phyloP scores from a whole-genome alignment of 2,113 vertebrate genomes.

The Tylochromis polylepis region DNA sequence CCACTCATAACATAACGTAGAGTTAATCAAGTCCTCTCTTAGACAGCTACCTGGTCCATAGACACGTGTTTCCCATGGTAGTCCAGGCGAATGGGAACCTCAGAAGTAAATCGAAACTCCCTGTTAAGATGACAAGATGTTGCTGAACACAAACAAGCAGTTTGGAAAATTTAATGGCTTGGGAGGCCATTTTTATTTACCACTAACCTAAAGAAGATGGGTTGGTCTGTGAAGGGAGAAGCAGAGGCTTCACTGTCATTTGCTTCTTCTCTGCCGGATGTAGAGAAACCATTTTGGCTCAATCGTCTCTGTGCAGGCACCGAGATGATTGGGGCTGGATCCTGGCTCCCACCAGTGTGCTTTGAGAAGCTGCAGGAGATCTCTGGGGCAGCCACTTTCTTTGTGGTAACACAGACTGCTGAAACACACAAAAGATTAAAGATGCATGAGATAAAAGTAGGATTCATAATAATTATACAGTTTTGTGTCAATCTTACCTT shows the following conservation, averaged over 20 bases:
- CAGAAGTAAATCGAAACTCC: constrained; percentile 95
- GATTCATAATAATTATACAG: neutral
- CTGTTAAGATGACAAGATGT: constrained; percentile 60
- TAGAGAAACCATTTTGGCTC: constrained; percentile 70
- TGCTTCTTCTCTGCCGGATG: constrained; percentile 48
- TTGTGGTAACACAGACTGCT: constrained; percentile 68
- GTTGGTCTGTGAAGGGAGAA: constrained; percentile 81
- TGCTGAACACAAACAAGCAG: neutral
- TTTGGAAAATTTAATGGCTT: neutral
- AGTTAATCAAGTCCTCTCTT: neutral
- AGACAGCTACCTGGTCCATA: constrained; percentile 73
- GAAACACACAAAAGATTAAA: neutral
- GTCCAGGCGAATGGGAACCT: constrained; percentile 95
- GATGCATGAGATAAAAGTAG: neutral
- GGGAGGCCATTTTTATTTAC: neutral
- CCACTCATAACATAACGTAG: neutral
- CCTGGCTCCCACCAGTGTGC: constrained; percentile 74
- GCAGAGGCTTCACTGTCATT: constrained; percentile 60
- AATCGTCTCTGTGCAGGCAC: constrained; percentile 80
- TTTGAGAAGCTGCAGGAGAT: constrained; percentile 88
- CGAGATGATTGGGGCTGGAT: constrained; percentile 86
- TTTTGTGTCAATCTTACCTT: constrained; percentile 73
- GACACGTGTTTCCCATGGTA: constrained; percentile 96
- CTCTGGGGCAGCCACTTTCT: constrained; percentile 78
- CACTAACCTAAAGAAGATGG: constrained; percentile 91